phyloP scores from a whole-genome alignment of 2,888 invertebrate species.

The Nomada lathburiana region DNA sequence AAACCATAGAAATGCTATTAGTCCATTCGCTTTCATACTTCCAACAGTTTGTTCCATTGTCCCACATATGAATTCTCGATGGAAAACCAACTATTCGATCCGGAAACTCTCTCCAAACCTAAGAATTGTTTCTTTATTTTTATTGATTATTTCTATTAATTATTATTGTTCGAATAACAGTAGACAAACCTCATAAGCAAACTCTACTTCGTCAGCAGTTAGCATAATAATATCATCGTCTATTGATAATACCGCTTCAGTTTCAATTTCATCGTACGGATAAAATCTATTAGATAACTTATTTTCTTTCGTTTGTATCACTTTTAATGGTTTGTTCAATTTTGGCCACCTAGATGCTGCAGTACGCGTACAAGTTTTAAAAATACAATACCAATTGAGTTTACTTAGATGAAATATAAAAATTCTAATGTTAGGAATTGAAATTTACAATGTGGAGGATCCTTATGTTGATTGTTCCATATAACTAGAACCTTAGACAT shows the following conservation, averaged over 20 bases:
- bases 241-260: conserved; percentile 97
- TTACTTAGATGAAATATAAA: not conserved
- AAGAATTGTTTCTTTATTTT: conserved; percentile 1
- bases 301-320: conserved; percentile 95
- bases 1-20: conserved; percentile 97
- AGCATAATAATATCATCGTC: conserved; percentile 99
- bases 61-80: conserved; percentile 97
- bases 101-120: conserved; percentile 98
- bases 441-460: conserved; percentile 93
- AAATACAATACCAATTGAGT: not conserved
- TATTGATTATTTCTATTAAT: not conserved
- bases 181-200: conserved; percentile 89
- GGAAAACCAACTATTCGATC: conserved; percentile 98
- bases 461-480: conserved; percentile 98
- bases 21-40: conserved; percentile 99
- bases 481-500: conserved; percentile 96
- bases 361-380: conserved; percentile 57
- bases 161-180: not conserved
- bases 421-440: conserved; percentile 8
- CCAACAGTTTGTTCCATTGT: conserved; percentile 94
- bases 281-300: conserved; percentile 97
- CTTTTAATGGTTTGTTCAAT: conserved; percentile 94
- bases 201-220: conserved; percentile 97
- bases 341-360: conserved; percentile 95
- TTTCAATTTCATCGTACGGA: conserved; percentile 98